These are phyloP conservation scores for Tragelaphus strepsiceros DNA, from an alignment of 2,113 vertebrate species.

Conservation along the genomic window DNA sequence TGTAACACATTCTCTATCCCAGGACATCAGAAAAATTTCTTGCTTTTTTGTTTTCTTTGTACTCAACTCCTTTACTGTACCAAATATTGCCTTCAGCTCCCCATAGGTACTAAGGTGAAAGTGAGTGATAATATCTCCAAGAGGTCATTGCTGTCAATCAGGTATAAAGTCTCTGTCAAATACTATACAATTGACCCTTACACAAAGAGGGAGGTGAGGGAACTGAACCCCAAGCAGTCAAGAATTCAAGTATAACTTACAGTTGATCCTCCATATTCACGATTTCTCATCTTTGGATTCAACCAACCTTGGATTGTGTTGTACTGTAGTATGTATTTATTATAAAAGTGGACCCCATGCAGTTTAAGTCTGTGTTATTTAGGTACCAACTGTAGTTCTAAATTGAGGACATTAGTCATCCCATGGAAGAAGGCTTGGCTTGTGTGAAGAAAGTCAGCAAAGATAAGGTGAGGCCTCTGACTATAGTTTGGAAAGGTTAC, in stretches of 20 bases:
- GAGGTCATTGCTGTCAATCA: slow-evolving; percentile 1
- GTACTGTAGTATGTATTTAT: neutral
- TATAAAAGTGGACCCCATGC: neutral
- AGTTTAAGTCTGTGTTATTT: neutral
- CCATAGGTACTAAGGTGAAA: neutral
- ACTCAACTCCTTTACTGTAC: neutral
- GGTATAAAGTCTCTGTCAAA: slow-evolving; percentile 26
- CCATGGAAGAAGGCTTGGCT: neutral
- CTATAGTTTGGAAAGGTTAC: neutral
- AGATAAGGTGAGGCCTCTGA: neutral
- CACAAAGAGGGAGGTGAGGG: neutral
- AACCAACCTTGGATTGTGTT: neutral
- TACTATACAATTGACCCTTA: neutral
- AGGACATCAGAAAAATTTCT: neutral
- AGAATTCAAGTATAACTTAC: neutral
- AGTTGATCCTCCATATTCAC: neutral
- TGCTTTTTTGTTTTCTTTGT: neutral
- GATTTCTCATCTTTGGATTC: neutral
- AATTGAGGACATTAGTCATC: neutral
- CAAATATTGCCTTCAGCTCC: neutral
- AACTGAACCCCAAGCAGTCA: neutral
- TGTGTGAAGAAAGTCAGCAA: neutral
- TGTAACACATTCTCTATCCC: neutral
- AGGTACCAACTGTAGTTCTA: neutral
- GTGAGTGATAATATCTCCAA: neutral